phyloP scores from a whole-genome alignment of 2,113 vertebrate species.

The Chunga burmeisteri region DNA sequence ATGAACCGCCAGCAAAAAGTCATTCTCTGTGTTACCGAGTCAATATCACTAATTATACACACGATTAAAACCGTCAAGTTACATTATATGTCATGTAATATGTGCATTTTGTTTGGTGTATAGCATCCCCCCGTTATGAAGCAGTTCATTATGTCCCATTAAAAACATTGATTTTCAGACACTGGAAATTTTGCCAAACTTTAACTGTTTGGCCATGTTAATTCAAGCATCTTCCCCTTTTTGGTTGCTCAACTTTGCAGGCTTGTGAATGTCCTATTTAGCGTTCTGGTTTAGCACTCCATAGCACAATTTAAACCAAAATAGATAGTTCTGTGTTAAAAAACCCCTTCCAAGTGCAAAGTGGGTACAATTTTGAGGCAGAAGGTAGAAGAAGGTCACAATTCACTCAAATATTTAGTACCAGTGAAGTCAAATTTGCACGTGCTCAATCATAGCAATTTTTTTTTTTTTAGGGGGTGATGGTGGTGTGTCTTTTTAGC shows the following conservation, averaged over 20 bases:
- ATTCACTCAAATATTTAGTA: neutral
- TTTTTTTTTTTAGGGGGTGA: neutral
- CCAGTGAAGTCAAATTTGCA: neutral
- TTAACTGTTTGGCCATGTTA: neutral
- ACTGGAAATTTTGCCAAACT: neutral
- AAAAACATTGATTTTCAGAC: neutral
- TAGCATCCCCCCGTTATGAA: neutral
- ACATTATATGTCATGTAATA: neutral
- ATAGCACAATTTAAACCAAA: neutral
- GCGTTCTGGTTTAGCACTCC: neutral
- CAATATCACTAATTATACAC: conserved; percentile 70
- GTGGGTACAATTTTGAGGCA: neutral
- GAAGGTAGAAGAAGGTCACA: neutral
- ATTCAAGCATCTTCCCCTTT: neutral
- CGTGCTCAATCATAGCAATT: neutral
- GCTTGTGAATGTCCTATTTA: neutral
- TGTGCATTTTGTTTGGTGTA: neutral
- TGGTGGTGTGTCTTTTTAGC: neutral
- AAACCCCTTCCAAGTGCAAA: neutral
- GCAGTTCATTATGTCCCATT: neutral
- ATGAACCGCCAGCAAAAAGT: conserved; percentile 61
- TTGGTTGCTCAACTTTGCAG: neutral
- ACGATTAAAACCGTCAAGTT: conserved; percentile 62
- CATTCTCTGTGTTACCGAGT: conserved; percentile 45
- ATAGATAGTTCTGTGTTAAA: neutral